Base-by-base conservation (phyloP, 2,888 invertebrate genomes). In the Drosophila koepferae region DNA sequence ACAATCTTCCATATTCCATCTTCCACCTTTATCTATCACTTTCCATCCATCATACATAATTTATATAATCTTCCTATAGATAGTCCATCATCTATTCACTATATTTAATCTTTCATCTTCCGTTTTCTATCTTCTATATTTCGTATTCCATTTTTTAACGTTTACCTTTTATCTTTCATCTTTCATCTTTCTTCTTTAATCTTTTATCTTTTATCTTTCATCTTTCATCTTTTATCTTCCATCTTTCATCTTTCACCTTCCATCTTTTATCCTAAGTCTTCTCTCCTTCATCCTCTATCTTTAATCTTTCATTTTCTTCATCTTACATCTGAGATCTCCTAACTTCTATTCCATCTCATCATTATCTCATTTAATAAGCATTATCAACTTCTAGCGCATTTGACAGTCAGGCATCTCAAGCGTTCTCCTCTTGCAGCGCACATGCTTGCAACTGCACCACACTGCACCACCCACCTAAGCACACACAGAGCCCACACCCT, bases 391-490 rank as follows among this genome's bases (percentile, higher is more conserved):
- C 3, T 10, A 20, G 38, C 7, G n/a, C 3, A 49, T 46, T 38
- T 43, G n/a, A 1, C 18, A n/a, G 49, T 18, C 49, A 12, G 12
- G n/a, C 31, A 49, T 6, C 31, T 49, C 6, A 5, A n/a, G 6
- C n/a, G 31, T 6, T 49, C 31, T 23, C n/a, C 18, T 31, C 49
- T 6, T 12, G 9, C 28, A n/a, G 51, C 23, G 56, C 18, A 34
- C 63, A 72, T 74, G 67, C 63, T 63, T 74, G 67, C 49, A 59
- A 36, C 53, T 40, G 20, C 58, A 46, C 36, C 59, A 31, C 43
- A 28, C 28, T 51, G 38, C 18, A 51, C 51, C 51, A 51, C 51
- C 41, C 28, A 8, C 6, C 56, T 38, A n/a, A 59, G 7, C 46
- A 46, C 46, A 46, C 14, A 46, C 46, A 46, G 8, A 46, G 46